phyloP scores from a whole-genome alignment of 2,797 vertebrate genomes.

The Moxostoma hubbsi region DNA sequence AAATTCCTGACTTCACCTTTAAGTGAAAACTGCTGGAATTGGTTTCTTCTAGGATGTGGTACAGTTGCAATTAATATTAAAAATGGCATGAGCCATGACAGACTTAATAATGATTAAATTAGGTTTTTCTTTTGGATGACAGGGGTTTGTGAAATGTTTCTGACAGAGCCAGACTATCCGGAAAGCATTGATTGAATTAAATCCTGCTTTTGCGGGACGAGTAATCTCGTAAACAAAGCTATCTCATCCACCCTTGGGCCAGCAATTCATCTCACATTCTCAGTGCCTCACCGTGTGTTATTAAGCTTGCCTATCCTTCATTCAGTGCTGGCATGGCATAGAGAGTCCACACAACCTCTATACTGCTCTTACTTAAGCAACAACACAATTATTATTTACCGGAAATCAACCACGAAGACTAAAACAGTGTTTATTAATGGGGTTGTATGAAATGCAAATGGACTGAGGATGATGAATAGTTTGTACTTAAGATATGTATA shows the following conservation, averaged over 20 bases:
- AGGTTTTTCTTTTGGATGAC: conserved; percentile 42
- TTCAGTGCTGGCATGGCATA: conserved; percentile 22
- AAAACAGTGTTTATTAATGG: conserved; percentile 1
- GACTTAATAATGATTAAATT: conserved; percentile 50
- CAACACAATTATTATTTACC: background rate
- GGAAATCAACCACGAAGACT: background rate
- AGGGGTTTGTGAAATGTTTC: conserved; percentile 53
- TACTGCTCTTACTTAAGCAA: background rate
- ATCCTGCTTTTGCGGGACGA: conserved; percentile 52
- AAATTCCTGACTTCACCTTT: conserved; percentile 20
- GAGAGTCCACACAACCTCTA: conserved; percentile 1
- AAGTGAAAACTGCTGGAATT: conserved; percentile 41
- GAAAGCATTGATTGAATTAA: conserved; percentile 63
- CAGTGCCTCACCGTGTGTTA: conserved; percentile 56
- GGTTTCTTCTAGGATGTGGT: conserved; percentile 42
- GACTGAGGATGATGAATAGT: conserved; percentile 9
- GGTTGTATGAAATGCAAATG: background rate
- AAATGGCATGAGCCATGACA: conserved; percentile 50
- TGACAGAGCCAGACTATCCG: conserved; percentile 49
- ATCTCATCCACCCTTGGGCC: conserved; percentile 49
- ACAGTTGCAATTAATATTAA: conserved; percentile 50
- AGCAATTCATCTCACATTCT: conserved; percentile 57
- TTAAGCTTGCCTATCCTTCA: conserved; percentile 61
- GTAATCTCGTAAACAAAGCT: conserved; percentile 66
- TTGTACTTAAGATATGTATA: background rate